Evolutionary conservation across 2,797 vertebrate genomes (phyloP).

Genomic region (Oryzias dopingdopingensis): DNA sequence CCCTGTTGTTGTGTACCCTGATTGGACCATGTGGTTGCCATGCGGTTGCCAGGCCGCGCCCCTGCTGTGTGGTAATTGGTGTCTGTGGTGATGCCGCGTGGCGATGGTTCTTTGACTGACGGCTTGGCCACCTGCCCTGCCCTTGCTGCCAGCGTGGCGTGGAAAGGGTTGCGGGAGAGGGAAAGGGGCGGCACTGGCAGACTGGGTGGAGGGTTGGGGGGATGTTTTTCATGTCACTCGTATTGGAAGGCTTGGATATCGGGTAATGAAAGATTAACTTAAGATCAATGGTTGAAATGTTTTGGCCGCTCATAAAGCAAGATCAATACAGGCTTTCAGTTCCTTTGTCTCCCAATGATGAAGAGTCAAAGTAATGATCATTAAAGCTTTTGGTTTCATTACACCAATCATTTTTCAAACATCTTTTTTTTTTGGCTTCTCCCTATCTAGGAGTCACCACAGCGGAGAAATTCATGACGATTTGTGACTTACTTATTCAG

Average conservation of each 20-base stretch:
- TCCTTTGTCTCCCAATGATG: too few relatives aligned
- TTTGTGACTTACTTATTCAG: too few relatives aligned
- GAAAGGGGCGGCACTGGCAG: slow-evolving; percentile 48
- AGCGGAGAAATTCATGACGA: too few relatives aligned
- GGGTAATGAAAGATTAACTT: slow-evolving; percentile 42
- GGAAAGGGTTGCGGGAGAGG: slow-evolving; percentile 45
- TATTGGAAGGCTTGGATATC: slow-evolving; percentile 24
- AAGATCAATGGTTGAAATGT: slow-evolving; percentile 26
- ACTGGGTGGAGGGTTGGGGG: slow-evolving; percentile 27
- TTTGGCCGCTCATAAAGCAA: slow-evolving; percentile 26
- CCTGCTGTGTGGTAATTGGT: slow-evolving; percentile 84
- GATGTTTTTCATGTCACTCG: neutral
- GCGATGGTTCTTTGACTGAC: slow-evolving; percentile 76
- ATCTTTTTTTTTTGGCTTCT: too few relatives aligned
- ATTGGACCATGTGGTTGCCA: slow-evolving; percentile 83
- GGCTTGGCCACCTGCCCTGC: slow-evolving; percentile 84
- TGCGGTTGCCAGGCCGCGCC: slow-evolving; percentile 80
- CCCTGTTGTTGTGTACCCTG: slow-evolving; percentile 77
- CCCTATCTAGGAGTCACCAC: too few relatives aligned
- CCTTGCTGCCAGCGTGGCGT: slow-evolving; percentile 66
- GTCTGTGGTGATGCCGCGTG: slow-evolving; percentile 75
- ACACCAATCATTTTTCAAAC: too few relatives aligned
- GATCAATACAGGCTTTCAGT: too few relatives aligned
- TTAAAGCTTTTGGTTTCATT: too few relatives aligned
- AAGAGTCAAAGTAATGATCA: too few relatives aligned